phyloP scores from a whole-genome alignment of 37 sponge, comb jelly and placozoan species.

The Beroe ovata region DNA sequence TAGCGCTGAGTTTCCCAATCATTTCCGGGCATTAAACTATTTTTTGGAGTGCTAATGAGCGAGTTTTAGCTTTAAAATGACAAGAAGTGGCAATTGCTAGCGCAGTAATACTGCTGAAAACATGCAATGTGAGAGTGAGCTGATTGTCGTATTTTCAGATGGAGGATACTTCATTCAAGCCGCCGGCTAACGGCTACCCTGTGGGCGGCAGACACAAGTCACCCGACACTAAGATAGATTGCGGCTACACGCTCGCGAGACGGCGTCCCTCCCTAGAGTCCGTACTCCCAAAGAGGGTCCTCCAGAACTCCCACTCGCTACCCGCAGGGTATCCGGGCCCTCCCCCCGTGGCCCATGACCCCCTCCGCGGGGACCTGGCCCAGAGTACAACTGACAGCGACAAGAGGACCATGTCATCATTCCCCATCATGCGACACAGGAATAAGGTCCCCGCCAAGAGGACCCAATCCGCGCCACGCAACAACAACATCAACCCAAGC shows the following conservation, averaged over 20 bases:
- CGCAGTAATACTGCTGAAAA: too few species aligned
- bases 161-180: background rate
- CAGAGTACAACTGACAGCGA: constrained; percentile 31
- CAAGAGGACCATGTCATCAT: background rate
- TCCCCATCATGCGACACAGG: background rate
- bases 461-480: background rate
- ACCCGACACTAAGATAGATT: background rate
- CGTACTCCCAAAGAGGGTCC: background rate
- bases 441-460: background rate
- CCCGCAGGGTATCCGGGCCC: background rate
- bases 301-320: background rate
- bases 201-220: background rate
- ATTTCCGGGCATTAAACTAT: background rate
- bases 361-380: background rate
- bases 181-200: background rate
- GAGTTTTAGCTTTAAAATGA: too few species aligned
- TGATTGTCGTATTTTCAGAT: background rate
- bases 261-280: background rate
- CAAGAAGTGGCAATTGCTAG: too few species aligned
- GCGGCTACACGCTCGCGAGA: background rate
- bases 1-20: background rate
- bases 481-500: background rate
- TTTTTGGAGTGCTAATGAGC: background rate
- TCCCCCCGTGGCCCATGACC: background rate
- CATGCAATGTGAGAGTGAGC: too few species aligned